Base-by-base conservation (phyloP, 2,797 vertebrate species). In the Enteromius anoplus region DNA sequence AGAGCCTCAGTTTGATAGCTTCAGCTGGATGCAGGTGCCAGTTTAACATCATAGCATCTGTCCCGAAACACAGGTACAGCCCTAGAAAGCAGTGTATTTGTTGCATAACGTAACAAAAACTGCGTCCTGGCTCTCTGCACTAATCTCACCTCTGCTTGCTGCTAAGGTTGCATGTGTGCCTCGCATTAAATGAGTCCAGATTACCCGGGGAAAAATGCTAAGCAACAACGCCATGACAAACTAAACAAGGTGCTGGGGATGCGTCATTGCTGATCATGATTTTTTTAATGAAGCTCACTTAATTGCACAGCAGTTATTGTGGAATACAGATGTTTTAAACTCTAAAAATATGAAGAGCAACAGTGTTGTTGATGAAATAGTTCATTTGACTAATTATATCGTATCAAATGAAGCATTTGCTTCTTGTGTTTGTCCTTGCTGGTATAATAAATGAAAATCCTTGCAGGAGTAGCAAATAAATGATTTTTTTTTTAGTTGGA, bases 91-190 rank as follows among this genome's bases (percentile, higher is more conserved):
- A 88, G 85, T 77, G 26, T 79, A 79, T 66, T 86, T 87, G 90
- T 91, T 89, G 90, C 88, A 83, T 89, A 91, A 92, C 88, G 83
- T 49, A 62, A 64, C 68, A 58, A 66, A 62, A 76, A 75, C 68
- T 5, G 32, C 11, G 47, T 62, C 51, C 34, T 64, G 40, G 32
- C 58, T 26, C 2, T 83, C 11, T 5, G 19, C 64, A 83, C 9
- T 80, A 86, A 86, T 87, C 80, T 80, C 37, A 45, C 73, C 78
- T 60, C 78, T 9, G 19, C 81, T 79, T 53, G 70, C 51, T 68
- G 68, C 62, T 69, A 58, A 23, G 66, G 72, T 82, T 45, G 58
- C 32, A 32, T 19, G 62, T 55, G 73, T 42, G 66, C 34, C 6
- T 78, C 10, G 17, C 45, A 65, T 60, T 80, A n/a, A 62, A 45